Evolutionary conservation across 2,888 invertebrate genomes (phyloP).

Genomic region (Melipona bicolor): DNA sequence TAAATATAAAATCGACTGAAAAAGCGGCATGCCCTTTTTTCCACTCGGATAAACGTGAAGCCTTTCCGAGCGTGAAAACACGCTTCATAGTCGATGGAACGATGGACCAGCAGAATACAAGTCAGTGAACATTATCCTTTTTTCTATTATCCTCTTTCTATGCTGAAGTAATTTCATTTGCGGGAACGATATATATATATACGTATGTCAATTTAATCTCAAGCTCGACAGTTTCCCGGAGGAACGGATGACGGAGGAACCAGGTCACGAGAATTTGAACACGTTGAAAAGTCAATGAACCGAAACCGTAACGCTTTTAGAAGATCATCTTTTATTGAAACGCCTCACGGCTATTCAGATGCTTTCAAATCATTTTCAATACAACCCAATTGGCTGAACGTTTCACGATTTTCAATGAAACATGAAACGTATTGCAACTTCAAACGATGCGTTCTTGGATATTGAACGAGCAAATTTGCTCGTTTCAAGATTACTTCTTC

Average conservation of each 20-base stretch:
- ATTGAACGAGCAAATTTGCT: slow-evolving; percentile 4
- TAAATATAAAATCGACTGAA: slow-evolving; percentile 11
- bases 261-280: slow-evolving; percentile 50
- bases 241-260: slow-evolving; percentile 41
- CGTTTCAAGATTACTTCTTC: neutral
- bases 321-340: slow-evolving; percentile 59
- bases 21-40: slow-evolving; percentile 25
- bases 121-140: slow-evolving; percentile 23
- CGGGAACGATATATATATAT: neutral
- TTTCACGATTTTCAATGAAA: slow-evolving; percentile 19
- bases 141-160: neutral
- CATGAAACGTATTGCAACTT: slow-evolving; percentile 5
- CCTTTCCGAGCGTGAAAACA: slow-evolving; percentile 32
- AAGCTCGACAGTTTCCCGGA: slow-evolving; percentile 14
- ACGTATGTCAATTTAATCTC: slow-evolving; percentile 19
- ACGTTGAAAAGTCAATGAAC: slow-evolving; percentile 58
- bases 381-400: slow-evolving; percentile 31
- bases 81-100: slow-evolving; percentile 41
- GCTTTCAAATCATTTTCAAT: slow-evolving; percentile 27
- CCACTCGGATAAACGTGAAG: slow-evolving; percentile 14
- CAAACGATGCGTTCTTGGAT: slow-evolving; percentile 4
- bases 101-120: slow-evolving; percentile 27
- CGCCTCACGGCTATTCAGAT: slow-evolving; percentile 15
- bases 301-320: slow-evolving; percentile 55
- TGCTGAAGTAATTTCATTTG: neutral